Conservation (phyloP, 2,113 vertebrate species). For the Embiotoca jacksoni region DNA sequence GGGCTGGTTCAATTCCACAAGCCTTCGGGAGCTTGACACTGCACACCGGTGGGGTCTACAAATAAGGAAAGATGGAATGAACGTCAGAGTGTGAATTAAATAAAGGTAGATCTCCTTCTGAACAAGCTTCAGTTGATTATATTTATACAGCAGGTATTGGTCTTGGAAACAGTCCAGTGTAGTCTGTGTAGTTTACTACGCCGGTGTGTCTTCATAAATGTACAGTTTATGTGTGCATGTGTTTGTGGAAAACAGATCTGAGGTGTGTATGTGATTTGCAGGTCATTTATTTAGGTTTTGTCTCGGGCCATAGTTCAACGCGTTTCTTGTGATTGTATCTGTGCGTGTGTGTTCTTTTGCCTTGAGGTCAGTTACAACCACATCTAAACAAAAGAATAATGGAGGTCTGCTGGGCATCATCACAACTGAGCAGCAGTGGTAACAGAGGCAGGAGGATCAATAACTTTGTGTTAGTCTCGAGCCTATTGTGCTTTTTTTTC, state of each 20-base stretch:
- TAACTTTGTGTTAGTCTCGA: constrained; percentile 38
- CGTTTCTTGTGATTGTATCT: neutral
- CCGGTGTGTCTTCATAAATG: neutral
- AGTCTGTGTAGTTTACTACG: too few relatives aligned
- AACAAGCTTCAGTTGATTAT: too few relatives aligned
- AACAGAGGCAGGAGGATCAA: constrained; percentile 39
- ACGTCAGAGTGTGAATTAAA: too few relatives aligned
- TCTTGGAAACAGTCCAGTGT: too few relatives aligned
- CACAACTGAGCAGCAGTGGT: constrained; percentile 41
- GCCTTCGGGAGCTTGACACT: too few relatives aligned
- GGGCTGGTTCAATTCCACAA: too few relatives aligned
- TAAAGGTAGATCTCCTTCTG: too few relatives aligned
- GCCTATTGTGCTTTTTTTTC: constrained; percentile 11
- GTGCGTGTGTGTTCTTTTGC: neutral
- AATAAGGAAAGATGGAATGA: neutral
- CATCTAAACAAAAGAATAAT: constrained; percentile 53
- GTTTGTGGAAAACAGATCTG: too few relatives aligned
- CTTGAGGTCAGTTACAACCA: constrained; percentile 36
- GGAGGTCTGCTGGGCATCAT: constrained; percentile 26
- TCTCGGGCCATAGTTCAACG: too few relatives aligned
- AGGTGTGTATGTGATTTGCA: neutral
- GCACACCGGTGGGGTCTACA: neutral
- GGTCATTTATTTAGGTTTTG: too few relatives aligned
- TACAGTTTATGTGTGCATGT: neutral
- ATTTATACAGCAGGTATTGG: too few relatives aligned